Evolutionary conservation across 2,888 invertebrate species (phyloP).

Genomic region (Synergus gifuensis): DNA sequence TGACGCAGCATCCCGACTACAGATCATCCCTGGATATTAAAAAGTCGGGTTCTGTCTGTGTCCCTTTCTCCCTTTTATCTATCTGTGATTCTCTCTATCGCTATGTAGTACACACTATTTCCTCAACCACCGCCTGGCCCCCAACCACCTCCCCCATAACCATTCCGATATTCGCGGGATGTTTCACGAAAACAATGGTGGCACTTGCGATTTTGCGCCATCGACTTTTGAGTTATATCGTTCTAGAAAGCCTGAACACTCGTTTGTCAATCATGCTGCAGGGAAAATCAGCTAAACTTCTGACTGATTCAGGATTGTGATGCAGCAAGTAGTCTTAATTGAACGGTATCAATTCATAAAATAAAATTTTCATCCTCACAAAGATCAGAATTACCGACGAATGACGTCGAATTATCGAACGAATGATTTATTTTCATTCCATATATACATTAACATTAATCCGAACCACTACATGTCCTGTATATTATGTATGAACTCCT

Average conservation of each 20-base stretch:
- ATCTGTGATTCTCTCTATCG: constrained; percentile 52
- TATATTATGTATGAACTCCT: constrained; percentile 50
- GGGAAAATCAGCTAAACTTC: neutral
- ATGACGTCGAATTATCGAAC: constrained; percentile 44
- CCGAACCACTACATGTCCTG: constrained; percentile 51
- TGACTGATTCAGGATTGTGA: neutral
- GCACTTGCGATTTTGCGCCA: constrained; percentile 71
- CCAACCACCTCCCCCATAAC: neutral
- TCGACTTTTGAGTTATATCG: constrained; percentile 58
- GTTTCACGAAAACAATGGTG: constrained; percentile 68
- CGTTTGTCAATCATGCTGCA: constrained; percentile 27
- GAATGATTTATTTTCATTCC: constrained; percentile 62
- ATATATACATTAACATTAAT: constrained; percentile 51
- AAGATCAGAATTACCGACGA: neutral
- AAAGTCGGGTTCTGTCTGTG: constrained; percentile 70
- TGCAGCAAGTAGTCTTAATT: neutral
- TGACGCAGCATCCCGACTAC: constrained; percentile 76
- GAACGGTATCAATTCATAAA: neutral
- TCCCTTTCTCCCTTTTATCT: constrained; percentile 50
- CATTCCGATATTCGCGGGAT: constrained; percentile 56
- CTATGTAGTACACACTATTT: constrained; percentile 41
- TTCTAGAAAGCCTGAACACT: constrained; percentile 17
- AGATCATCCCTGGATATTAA: constrained; percentile 78
- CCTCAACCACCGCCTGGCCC: constrained; percentile 14
- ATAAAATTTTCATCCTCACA: neutral